These are phyloP conservation scores for Pelecanus crispus DNA, from an alignment of 2,113 vertebrate species.

Conservation along the genomic window DNA sequence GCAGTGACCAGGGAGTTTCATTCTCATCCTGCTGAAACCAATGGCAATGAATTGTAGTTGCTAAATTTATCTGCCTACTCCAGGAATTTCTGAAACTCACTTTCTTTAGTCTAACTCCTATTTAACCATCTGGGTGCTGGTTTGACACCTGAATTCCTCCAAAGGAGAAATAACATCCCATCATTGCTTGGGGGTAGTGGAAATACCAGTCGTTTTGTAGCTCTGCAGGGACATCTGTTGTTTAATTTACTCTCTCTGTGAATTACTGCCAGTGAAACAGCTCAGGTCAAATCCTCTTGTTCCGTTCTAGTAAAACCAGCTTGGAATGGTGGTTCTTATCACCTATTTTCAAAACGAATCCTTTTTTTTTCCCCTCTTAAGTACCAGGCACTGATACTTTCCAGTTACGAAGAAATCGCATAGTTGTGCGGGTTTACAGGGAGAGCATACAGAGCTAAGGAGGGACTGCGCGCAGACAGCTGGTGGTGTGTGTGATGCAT, in stretches of 20 bases:
- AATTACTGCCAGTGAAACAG: neutral
- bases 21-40: neutral
- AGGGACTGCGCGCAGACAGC: neutral
- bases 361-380: neutral
- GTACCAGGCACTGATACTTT: neutral
- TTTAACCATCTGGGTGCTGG: neutral
- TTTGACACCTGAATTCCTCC: neutral
- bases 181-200: neutral
- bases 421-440: neutral
- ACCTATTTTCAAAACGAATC: neutral
- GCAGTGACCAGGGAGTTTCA: neutral
- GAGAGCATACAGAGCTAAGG: neutral
- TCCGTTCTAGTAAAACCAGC: neutral
- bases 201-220: neutral
- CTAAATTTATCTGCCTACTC: slow-evolving; percentile 8
- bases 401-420: neutral
- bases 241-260: neutral
- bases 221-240: neutral
- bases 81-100: neutral
- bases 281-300: neutral
- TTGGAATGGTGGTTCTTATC: neutral
- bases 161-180: neutral
- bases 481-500: neutral
- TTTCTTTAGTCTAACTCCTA: neutral
- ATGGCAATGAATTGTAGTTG: neutral